Percentiles rank a stretch among this genome's conserved stretches.
phyloP scores from a whole-genome alignment of 2,888 invertebrate species.

The Bombylius discolor region DNA sequence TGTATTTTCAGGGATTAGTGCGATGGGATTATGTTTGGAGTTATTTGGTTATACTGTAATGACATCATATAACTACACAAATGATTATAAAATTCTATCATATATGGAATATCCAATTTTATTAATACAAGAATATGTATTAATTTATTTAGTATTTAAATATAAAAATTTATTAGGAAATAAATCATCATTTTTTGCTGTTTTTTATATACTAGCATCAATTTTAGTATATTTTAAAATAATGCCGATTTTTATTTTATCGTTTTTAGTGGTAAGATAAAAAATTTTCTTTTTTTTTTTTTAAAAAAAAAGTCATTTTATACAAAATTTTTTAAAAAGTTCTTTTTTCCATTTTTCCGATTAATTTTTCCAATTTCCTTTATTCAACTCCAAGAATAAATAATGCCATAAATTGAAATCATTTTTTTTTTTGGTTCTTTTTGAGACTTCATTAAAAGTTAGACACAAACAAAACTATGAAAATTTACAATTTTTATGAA shows the following conservation, averaged over 20 bases:
- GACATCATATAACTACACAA: slow-evolving; percentile 66
- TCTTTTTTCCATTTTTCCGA: too few species aligned
- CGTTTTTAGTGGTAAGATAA: slow-evolving; percentile 35
- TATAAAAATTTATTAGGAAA: slow-evolving; percentile 47
- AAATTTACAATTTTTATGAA: too few species aligned
- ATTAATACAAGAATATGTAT: slow-evolving; percentile 57
- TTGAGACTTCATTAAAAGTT: too few species aligned
- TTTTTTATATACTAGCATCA: slow-evolving; percentile 37
- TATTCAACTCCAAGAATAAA: too few species aligned
- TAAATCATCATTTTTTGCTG: slow-evolving; percentile 25
- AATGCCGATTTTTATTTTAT: slow-evolving; percentile 27
- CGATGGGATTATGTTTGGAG: slow-evolving; percentile 31
- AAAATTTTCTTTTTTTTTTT: neutral
- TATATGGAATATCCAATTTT: slow-evolving; percentile 78
- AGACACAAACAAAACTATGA: too few species aligned
- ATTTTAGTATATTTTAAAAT: slow-evolving; percentile 35
- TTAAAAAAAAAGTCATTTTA: neutral
- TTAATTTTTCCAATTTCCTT: too few species aligned
- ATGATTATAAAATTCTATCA: slow-evolving; percentile 57
- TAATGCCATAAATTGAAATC: too few species aligned
- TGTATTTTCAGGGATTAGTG: slow-evolving; percentile 28
- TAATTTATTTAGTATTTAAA: slow-evolving; percentile 57
- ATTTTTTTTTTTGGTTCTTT: too few species aligned
- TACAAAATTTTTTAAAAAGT: too few species aligned
- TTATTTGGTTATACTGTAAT: slow-evolving; percentile 63